Evolutionary conservation across 2,113 vertebrate species (phyloP).

Genomic region (Brachyhypopomus gauderio): DNA sequence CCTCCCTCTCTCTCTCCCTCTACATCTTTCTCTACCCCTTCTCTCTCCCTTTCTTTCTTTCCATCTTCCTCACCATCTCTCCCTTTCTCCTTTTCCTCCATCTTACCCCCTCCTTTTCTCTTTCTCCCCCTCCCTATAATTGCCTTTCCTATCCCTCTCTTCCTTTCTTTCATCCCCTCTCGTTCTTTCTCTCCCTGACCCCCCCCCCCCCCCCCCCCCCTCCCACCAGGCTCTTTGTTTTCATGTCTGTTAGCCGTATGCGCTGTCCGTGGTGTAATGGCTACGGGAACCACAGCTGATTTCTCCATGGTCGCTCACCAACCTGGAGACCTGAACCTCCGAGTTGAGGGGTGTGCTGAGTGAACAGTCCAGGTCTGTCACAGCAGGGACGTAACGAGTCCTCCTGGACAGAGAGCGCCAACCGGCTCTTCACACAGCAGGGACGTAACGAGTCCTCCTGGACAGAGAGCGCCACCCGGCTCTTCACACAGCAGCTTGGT

Average conservation of each 20-base stretch:
- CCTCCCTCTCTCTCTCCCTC: background rate
- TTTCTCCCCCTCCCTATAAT: too few species aligned
- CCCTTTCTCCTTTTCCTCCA: too few species aligned
- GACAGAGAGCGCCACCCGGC: conserved; percentile 13
- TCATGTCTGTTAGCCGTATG: too few species aligned
- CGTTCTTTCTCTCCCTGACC: background rate
- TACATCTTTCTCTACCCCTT: background rate
- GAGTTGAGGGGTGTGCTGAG: conserved; percentile 23
- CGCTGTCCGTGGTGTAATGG: too few species aligned
- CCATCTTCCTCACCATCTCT: too few species aligned
- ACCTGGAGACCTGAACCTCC: conserved; percentile 16
- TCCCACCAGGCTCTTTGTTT: background rate
- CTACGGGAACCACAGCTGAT: background rate
- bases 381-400: conserved; percentile 20
- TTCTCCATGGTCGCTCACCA: background rate
- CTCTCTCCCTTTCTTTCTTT: too few species aligned
- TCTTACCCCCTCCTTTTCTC: too few species aligned
- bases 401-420: background rate
- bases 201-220: background rate
- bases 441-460: conserved; percentile 32
- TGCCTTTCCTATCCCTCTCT: too few species aligned
- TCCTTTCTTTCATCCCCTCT: conserved; percentile 16
- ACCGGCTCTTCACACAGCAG: too few species aligned
- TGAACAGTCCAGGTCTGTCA: conserved; percentile 26
- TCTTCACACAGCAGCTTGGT: conserved; percentile 37